Base-by-base conservation (phyloP, 2,797 vertebrate species). In the Sardinella longiceps region DNA sequence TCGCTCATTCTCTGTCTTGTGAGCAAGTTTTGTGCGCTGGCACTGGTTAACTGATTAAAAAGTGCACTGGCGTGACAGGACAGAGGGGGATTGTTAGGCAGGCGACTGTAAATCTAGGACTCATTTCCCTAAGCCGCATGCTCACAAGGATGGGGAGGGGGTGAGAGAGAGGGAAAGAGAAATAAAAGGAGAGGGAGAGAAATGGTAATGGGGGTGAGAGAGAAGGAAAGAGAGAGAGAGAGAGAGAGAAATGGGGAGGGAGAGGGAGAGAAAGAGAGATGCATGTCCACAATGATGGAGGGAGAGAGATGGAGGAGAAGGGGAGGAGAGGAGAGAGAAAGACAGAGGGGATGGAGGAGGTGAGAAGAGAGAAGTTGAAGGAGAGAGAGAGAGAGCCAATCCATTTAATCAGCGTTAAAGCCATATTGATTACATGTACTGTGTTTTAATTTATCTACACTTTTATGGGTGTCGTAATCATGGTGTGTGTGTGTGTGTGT, bases 21-120 rank as follows among this genome's bases (percentile, higher is more conserved):
- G 66, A 39, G 25, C 25, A 18, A 15, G 6, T 12, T 25, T 12
- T 0, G 63, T 30, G 28, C 28, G 63, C 12, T 12, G 18, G 48
- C 48, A 66, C 43, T 39, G 46, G 81, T 80, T 80, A 80, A 82
- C 39, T 48, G 63, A 85, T 85, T 82, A 60, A 60, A 82, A 85
- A 82, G 50, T 30, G 48, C 81, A 28, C n/a, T 1, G 56, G 43
- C 14, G 43, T 56, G 81, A 80, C 63, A 46, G 2, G 43, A 37
- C 30, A 39, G 80, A 43, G 58, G 70, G 77, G 70, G 48, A 20
- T 81, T 60, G 80, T 37, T 80, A 51, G 28, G 39, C 37, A 30
- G 46, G 10, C 48, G 4, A 30, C n/a, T 81, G 66, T 53, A 70
- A 81, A 81, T 85, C 84, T 33, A 46, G 33, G n/a, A 20, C 81